A percentile compares a stretch with the other conserved stretches of the same genome.
Evolutionary conservation across 1,140 invertebrate genomes (phyloP).

Genomic region (Monomorium pharaonis): DNA sequence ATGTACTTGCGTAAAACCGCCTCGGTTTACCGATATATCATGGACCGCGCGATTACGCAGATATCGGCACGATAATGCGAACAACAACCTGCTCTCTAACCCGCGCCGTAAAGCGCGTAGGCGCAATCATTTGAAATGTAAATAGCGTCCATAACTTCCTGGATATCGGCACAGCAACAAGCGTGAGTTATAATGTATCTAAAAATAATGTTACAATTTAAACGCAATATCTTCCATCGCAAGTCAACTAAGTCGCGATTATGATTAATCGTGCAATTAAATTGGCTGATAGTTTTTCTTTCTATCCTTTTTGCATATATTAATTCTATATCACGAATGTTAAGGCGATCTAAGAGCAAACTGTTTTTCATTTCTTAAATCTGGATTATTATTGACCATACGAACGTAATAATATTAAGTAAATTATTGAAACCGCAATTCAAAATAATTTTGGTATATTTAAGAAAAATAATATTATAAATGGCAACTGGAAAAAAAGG

Average conservation of each 20-base stretch:
- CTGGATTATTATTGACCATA: background rate
- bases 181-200: conserved; percentile 27
- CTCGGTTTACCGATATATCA: conserved; percentile 30
- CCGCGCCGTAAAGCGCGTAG: conserved; percentile 24
- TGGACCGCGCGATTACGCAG: conserved; percentile 35
- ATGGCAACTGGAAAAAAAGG: too few species aligned
- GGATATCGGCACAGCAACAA: conserved; percentile 23
- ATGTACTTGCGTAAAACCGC: conserved; percentile 37
- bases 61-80: conserved; percentile 28
- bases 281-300: background rate
- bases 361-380: background rate
- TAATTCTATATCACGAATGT: background rate
- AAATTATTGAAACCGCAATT: background rate
- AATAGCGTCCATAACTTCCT: conserved; percentile 42
- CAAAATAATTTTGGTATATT: background rate
- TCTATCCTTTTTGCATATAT: background rate
- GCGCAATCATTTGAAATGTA: conserved; percentile 50
- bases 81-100: conserved; percentile 28
- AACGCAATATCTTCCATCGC: background rate
- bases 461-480: too few species aligned
- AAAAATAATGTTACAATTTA: conserved; percentile 21
- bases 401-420: background rate
- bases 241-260: background rate
- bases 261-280: conserved; percentile 24
- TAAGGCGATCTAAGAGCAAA: background rate